Evolutionary conservation across 1,140 invertebrate genomes (phyloP).

Genomic region (Brachionus sp.): DNA sequence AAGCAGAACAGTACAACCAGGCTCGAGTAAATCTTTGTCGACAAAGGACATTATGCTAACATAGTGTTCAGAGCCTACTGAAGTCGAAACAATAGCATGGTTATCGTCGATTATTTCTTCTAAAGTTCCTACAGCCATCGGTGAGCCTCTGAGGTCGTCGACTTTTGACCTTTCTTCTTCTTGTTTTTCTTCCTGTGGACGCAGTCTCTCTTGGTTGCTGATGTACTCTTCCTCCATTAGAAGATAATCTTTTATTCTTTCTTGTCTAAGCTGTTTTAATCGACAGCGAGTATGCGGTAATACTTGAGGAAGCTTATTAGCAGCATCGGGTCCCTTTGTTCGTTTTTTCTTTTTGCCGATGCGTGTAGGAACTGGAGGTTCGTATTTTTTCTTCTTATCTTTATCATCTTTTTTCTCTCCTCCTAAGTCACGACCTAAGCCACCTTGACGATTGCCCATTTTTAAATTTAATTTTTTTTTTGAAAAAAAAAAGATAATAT

Average conservation of each 20-base stretch:
- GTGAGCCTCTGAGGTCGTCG: constrained; percentile 94
- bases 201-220: constrained; percentile 91
- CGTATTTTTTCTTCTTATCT: constrained; percentile 85
- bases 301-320: constrained; percentile 91
- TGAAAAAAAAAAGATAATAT: not conserved
- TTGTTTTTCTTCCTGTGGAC: constrained; percentile 91
- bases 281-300: constrained; percentile 93
- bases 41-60: constrained; percentile 99
- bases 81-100: constrained; percentile 98
- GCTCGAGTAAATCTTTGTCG: constrained; percentile 98
- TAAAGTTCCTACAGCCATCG: constrained; percentile 98
- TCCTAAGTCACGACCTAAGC: constrained; percentile 38
- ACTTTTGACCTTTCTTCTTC: constrained; percentile 80
- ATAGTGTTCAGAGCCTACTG: constrained; percentile 98
- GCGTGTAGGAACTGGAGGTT: constrained; percentile 92
- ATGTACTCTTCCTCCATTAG: constrained; percentile 99
- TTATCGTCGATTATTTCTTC: constrained; percentile 99
- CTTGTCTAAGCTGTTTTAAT: constrained; percentile 87
- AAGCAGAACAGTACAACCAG: constrained; percentile 93
- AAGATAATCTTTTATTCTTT: constrained; percentile 97
- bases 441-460: constrained; percentile 42
- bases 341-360: constrained; percentile 97
- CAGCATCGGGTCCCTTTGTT: constrained; percentile 94
- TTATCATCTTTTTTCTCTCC: constrained; percentile 45
- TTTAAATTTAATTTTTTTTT: not conserved